Evolutionary conservation across 2,888 invertebrate genomes (phyloP).

Genomic region (Brachycybe producta): DNA sequence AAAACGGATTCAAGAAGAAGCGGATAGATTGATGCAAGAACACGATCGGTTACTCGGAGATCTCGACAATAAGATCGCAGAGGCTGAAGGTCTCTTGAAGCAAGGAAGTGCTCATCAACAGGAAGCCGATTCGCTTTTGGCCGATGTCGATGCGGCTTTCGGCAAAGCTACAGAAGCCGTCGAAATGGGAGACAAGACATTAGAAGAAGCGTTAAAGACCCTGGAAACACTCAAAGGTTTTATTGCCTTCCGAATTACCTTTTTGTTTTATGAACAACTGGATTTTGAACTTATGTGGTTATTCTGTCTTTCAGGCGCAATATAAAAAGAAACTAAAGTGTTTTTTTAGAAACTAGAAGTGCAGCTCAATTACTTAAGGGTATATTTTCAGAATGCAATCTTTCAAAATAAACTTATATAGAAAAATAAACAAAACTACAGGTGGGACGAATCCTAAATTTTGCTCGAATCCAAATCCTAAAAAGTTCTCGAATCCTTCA

Average conservation of each 20-base stretch:
- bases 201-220: constrained; percentile 65
- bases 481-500: too few species aligned
- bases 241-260: constrained; percentile 21
- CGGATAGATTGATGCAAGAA: constrained; percentile 53
- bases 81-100: constrained; percentile 37
- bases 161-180: constrained; percentile 71
- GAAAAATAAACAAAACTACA: too few species aligned
- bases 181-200: constrained; percentile 63
- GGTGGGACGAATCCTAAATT: too few species aligned
- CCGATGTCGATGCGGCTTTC: constrained; percentile 52
- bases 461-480: too few species aligned
- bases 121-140: constrained; percentile 61
- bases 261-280: constrained; percentile 5
- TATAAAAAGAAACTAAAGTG: too few species aligned
- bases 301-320: too few species aligned
- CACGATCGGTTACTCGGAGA: constrained; percentile 36
- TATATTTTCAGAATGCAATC: too few species aligned
- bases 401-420: too few species aligned
- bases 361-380: too few species aligned
- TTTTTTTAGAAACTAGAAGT: too few species aligned
- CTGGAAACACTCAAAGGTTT: constrained; percentile 55
- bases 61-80: constrained; percentile 47
- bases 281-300: too few species aligned
- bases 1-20: constrained; percentile 42
- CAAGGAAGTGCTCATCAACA: constrained; percentile 52